Evolutionary conservation across 2,888 invertebrate genomes (phyloP).

Genomic region (Leistus spinibarbis): DNA sequence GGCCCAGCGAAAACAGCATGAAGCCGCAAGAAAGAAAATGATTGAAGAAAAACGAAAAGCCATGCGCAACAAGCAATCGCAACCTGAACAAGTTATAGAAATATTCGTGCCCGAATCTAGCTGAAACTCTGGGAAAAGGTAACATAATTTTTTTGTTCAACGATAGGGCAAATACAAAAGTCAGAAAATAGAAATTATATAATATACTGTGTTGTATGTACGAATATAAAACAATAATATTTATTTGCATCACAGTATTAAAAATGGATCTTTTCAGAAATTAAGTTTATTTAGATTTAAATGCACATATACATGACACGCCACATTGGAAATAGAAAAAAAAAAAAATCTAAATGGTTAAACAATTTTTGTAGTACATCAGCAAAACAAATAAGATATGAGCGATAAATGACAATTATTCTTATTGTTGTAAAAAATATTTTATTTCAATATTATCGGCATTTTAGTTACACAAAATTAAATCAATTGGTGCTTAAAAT

Average conservation of each 20-base stretch:
- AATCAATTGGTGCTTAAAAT: background rate
- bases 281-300: background rate
- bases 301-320: background rate
- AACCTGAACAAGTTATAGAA: constrained; percentile 53
- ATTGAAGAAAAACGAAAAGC: constrained; percentile 75
- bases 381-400: constrained; percentile 16
- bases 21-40: constrained; percentile 78
- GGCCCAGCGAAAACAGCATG: constrained; percentile 62
- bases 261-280: background rate
- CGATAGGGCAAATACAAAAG: background rate
- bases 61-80: constrained; percentile 54
- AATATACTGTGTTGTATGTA: background rate
- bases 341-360: background rate
- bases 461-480: background rate
- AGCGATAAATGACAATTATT: constrained; percentile 17
- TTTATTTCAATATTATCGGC: background rate
- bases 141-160: background rate
- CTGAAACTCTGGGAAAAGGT: constrained; percentile 47
- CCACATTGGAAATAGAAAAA: background rate
- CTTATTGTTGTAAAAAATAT: background rate
- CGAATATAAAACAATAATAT: background rate
- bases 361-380: constrained; percentile 18
- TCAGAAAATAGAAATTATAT: background rate
- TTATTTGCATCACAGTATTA: constrained; percentile 10
- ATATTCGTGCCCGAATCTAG: constrained; percentile 57